Evolutionary conservation across 1,140 invertebrate species (phyloP).

Genomic region (Euglossa dilemma): DNA sequence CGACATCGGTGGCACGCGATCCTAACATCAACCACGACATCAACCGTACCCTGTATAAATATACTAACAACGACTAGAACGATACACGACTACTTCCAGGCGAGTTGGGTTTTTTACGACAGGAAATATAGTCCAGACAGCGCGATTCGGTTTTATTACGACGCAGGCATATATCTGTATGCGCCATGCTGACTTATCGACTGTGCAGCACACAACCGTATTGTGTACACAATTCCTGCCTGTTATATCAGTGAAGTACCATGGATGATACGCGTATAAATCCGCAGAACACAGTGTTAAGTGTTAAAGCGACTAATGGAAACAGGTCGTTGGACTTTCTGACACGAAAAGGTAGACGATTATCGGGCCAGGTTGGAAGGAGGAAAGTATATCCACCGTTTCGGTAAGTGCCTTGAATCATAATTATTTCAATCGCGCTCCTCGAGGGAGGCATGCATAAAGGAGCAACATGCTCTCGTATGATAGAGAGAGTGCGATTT

Average conservation of each 20-base stretch:
- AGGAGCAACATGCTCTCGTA: not conserved
- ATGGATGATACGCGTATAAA: slow-evolving; percentile 64
- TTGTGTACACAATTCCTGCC: slow-evolving; percentile 45
- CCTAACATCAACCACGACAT: slow-evolving; percentile 64
- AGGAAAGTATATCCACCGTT: not conserved
- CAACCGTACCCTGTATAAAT: slow-evolving; percentile 40
- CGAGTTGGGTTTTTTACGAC: slow-evolving; percentile 54
- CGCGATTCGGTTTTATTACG: slow-evolving; percentile 61
- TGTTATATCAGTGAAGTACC: slow-evolving; percentile 45
- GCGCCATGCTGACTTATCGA: slow-evolving; percentile 46
- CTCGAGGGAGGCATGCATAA: not conserved
- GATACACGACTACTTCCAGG: slow-evolving; percentile 49
- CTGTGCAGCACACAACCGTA: slow-evolving; percentile 22
- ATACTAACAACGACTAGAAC: slow-evolving; percentile 17
- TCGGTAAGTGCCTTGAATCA: slow-evolving; percentile 37
- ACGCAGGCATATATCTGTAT: slow-evolving; percentile 10
- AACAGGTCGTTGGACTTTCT: slow-evolving; percentile 57
- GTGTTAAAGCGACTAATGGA: slow-evolving; percentile 64
- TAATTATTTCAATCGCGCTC: slow-evolving; percentile 25
- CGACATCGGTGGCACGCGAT: slow-evolving; percentile 69
- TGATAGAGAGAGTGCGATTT: slow-evolving; percentile 20
- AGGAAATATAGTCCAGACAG: slow-evolving; percentile 24
- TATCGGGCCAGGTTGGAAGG: not conserved
- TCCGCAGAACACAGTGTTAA: slow-evolving; percentile 53
- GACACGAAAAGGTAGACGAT: slow-evolving; percentile 5